Evolutionary conservation across 2,113 vertebrate species (phyloP).

Genomic region (Vulpes vulpes): DNA sequence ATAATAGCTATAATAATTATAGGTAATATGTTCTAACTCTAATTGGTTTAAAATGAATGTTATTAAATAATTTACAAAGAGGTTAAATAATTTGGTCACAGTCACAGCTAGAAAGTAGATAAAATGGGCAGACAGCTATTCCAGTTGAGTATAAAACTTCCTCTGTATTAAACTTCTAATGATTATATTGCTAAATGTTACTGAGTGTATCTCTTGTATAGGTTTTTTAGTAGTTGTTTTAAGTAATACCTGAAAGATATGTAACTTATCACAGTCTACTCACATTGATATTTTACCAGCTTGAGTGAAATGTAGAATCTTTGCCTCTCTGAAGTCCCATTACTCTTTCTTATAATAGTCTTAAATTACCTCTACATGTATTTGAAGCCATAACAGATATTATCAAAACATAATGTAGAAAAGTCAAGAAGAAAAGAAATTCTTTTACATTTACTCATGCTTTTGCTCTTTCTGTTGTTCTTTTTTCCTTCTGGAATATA

Average conservation of each 20-base stretch:
- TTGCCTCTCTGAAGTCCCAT: not conserved
- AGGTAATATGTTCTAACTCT: not conserved
- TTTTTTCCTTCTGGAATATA: not conserved
- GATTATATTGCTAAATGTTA: not conserved
- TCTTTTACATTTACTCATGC: not conserved
- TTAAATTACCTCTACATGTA: not conserved
- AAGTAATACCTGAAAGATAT: not conserved
- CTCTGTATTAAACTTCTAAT: not conserved
- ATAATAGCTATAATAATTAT: not conserved
- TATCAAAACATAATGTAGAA: not conserved
- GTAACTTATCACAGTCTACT: not conserved
- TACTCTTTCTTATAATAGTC: not conserved
- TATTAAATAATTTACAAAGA: not conserved
- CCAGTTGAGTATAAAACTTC: not conserved
- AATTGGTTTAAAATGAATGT: not conserved
- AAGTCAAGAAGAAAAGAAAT: not conserved
- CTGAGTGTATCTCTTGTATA: not conserved
- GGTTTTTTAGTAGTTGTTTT: not conserved
- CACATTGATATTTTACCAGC: not conserved
- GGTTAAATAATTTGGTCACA: not conserved
- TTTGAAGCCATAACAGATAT: not conserved
- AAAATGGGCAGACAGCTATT: not conserved
- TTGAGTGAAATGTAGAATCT: not conserved
- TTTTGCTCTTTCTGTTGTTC: constrained; percentile 14
- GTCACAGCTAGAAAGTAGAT: not conserved